Percentiles rank a stretch among this genome's conserved stretches.
Evolutionary conservation across 92 coral and sea anemone species (phyloP).

Genomic region (Scolanthus callimorphus): DNA sequence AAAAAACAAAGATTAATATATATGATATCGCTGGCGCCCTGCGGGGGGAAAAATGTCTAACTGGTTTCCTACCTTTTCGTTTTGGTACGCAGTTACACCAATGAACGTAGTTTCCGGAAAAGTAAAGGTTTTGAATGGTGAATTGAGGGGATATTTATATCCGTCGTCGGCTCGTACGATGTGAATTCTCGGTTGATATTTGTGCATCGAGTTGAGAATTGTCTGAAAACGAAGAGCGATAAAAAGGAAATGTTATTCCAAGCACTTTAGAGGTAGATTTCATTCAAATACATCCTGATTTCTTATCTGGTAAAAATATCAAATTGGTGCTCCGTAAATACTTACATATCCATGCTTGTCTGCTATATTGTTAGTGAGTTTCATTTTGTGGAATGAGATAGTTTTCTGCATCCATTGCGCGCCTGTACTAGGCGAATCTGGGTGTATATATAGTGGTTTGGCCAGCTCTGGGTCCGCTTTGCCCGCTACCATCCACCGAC

Average conservation of each 20-base stretch:
- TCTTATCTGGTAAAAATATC: too few species aligned
- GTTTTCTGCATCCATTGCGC: conserved; percentile 99
- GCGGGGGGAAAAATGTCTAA: too few species aligned
- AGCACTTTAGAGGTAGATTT: not conserved
- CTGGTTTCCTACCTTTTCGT: conserved; percentile 92
- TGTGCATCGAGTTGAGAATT: conserved; percentile 96
- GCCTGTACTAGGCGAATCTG: conserved; percentile 97
- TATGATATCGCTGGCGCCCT: too few species aligned
- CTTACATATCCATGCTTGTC: conserved; percentile 97
- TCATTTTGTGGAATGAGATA: conserved; percentile 97
- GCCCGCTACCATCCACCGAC: conserved; percentile 99
- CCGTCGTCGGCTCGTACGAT: conserved; percentile 89
- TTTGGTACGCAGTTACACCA: conserved; percentile 98
- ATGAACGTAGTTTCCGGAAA: conserved; percentile 85
- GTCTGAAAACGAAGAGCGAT: conserved; percentile 75
- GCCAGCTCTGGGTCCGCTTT: conserved; percentile 98
- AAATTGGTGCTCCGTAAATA: conserved; percentile 14
- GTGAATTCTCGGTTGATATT: conserved; percentile 91
- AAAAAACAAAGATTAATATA: too few species aligned
- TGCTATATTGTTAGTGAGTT: conserved; percentile 89
- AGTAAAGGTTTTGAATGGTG: conserved; percentile 81
- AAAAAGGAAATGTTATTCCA: conserved; percentile 11
- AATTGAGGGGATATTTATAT: conserved; percentile 78
- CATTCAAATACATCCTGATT: too few species aligned
- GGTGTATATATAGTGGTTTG: conserved; percentile 91